Base-by-base conservation (phyloP, 1,140 invertebrate species). In the Ganaspis sp. region DNA sequence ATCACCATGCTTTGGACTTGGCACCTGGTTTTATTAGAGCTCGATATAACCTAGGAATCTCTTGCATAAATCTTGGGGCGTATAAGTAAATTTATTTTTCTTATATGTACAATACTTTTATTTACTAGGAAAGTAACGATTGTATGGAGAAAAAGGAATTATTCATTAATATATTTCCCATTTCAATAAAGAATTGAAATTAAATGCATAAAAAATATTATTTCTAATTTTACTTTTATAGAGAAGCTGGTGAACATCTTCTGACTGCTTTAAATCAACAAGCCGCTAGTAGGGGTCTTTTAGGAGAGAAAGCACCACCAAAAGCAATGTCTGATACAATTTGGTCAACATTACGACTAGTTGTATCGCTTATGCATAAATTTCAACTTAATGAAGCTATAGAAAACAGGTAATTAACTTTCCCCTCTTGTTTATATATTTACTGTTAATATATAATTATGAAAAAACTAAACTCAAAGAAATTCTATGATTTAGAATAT, bases 31-130 rank as follows among this genome's bases (percentile, higher is more conserved):
- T 98, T 89, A 98, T 99, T 78, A 93, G 99, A 71, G 98, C 98
- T 19, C 93, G 99, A 81, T 99, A 99, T 86, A 99, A 99, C 92
- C 95, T 99, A 72, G 99, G 98, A 9, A 99, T 99, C 69, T 97
- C 97, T 73, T 99, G 98, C 88, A 97, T 99, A 87, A 99, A 99
- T 92, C 93, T 99, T n/a, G 95, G 95, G 83, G 96, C 97, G 26
- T 96, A 99, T 86, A 97, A 94, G 96, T 96, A 91, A 90, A 85
- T 86, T 74, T 45, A 38, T 26, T 45, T 4, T 64, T 64, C 23
- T 29, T 64, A 64, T 15, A 1, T 45, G n/a, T n/a, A n/a, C n/a
- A 12, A 45, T 45, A 40, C n/a, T 15, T n/a, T 45, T 45, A 12
- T 45, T 45, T 45, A 45, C 4, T n/a, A 15, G n/a, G 4, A 45